Conservation (phyloP, 2,888 invertebrate genomes). For the Meghimatium bilineatum region DNA sequence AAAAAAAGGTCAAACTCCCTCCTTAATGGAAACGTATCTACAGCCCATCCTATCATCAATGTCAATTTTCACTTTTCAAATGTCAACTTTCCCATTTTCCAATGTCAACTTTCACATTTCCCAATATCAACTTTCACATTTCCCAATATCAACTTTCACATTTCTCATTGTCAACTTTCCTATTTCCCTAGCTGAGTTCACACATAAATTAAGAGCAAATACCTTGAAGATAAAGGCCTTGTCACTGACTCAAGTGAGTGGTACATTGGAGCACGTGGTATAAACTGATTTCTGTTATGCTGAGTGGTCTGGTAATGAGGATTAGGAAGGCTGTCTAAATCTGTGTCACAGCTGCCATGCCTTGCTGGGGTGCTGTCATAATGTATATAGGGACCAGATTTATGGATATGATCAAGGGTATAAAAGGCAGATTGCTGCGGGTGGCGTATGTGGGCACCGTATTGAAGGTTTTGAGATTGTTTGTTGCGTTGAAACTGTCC, state of each 20-base stretch:
- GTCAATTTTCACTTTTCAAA: too few species aligned
- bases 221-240: slow-evolving; percentile 21
- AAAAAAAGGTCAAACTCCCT: too few species aligned
- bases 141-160: too few species aligned
- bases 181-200: too few species aligned
- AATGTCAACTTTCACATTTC: too few species aligned
- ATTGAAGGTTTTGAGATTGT: background rate
- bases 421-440: slow-evolving; percentile 36
- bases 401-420: background rate
- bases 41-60: too few species aligned
- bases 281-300: background rate
- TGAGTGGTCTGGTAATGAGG: slow-evolving; percentile 7
- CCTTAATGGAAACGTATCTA: too few species aligned
- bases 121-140: too few species aligned
- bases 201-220: too few species aligned
- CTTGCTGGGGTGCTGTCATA: background rate
- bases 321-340: slow-evolving; percentile 47
- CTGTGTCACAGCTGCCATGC: slow-evolving; percentile 42
- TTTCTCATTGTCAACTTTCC: too few species aligned
- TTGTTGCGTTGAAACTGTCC: background rate
- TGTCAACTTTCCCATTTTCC: too few species aligned
- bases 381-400: background rate
- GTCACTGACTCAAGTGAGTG: slow-evolving; percentile 36
- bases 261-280: slow-evolving; percentile 31
- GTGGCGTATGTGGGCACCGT: background rate